Percentiles rank a stretch among this genome's conserved stretches.
These are phyloP conservation scores for Antheraea yamamai DNA, from an alignment of 2,888 invertebrate genomes.

Conservation along the genomic window DNA sequence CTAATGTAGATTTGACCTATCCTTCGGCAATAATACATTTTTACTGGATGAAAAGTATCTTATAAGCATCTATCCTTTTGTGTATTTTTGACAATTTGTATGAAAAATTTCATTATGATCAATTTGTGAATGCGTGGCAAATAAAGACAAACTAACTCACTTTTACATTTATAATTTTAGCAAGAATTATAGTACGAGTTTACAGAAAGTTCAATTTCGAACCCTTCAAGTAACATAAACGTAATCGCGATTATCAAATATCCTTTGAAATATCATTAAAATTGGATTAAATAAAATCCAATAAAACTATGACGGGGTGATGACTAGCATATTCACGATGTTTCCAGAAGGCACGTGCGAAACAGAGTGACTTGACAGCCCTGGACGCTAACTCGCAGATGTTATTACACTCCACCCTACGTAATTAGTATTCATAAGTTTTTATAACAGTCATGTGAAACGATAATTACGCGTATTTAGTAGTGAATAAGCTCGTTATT, in stretches of 20 bases:
- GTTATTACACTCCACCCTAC: constrained; percentile 5
- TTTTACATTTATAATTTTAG: too few species aligned
- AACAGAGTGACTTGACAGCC: not conserved
- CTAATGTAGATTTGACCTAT: too few species aligned
- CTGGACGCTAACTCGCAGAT: not conserved
- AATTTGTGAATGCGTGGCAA: too few species aligned
- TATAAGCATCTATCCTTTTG: too few species aligned
- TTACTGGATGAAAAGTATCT: too few species aligned
- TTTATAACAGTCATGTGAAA: constrained; percentile 3
- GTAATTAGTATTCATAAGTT: constrained; percentile 4
- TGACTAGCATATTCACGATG: too few species aligned
- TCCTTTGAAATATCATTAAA: not conserved
- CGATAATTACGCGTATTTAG: not conserved
- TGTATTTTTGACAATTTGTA: too few species aligned
- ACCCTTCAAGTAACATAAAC: not conserved
- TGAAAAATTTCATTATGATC: too few species aligned
- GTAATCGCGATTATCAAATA: not conserved
- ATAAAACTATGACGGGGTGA: not conserved
- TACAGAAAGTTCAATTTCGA: not conserved
- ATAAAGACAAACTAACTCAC: too few species aligned
- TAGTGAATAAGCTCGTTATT: not conserved
- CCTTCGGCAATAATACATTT: too few species aligned
- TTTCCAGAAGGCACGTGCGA: not conserved
- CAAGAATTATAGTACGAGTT: too few species aligned
- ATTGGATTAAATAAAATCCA: not conserved